A percentile compares a stretch with the other conserved stretches of the same genome.
phyloP scores from a whole-genome alignment of 1,140 invertebrate species.

The Trachymyrmex septentrionalis region DNA sequence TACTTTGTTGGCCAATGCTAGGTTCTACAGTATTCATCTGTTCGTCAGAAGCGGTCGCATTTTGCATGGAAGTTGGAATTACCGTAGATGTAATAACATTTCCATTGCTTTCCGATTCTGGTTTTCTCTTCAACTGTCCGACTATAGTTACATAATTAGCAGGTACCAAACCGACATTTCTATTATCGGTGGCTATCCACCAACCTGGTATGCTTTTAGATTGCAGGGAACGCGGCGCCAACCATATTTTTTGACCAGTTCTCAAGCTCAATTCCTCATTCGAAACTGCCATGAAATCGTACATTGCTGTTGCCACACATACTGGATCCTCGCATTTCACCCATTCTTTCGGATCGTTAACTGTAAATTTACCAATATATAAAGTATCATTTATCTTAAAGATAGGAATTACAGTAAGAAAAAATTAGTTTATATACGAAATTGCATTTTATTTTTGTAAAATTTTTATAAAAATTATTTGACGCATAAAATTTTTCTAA shows the following conservation, averaged over 20 bases:
- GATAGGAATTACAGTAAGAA: conserved; percentile 20
- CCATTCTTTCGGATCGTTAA: conserved; percentile 82
- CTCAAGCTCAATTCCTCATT: conserved; percentile 93
- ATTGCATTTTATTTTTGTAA: background rate
- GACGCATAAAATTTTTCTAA: background rate
- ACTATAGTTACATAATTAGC: conserved; percentile 90
- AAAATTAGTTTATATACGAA: conserved; percentile 9
- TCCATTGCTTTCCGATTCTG: conserved; percentile 55
- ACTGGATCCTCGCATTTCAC: conserved; percentile 89
- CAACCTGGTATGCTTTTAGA: conserved; percentile 91
- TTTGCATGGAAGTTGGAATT: conserved; percentile 29
- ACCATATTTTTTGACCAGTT: conserved; percentile 91
- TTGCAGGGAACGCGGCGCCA: conserved; percentile 95
- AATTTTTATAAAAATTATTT: conserved; percentile 70
- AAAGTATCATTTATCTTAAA: conserved; percentile 9
- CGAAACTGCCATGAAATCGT: conserved; percentile 91
- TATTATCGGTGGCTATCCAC: conserved; percentile 91
- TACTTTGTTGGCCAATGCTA: background rate
- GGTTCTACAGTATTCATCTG: background rate
- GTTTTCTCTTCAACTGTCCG: conserved; percentile 81
- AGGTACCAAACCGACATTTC: conserved; percentile 92
- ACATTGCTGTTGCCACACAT: conserved; percentile 91
- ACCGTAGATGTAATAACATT: background rate
- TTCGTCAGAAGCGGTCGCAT: background rate
- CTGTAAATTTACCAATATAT: conserved; percentile 36